Conservation (phyloP, 2,113 vertebrate genomes). For the Halcyon malimbica region DNA sequence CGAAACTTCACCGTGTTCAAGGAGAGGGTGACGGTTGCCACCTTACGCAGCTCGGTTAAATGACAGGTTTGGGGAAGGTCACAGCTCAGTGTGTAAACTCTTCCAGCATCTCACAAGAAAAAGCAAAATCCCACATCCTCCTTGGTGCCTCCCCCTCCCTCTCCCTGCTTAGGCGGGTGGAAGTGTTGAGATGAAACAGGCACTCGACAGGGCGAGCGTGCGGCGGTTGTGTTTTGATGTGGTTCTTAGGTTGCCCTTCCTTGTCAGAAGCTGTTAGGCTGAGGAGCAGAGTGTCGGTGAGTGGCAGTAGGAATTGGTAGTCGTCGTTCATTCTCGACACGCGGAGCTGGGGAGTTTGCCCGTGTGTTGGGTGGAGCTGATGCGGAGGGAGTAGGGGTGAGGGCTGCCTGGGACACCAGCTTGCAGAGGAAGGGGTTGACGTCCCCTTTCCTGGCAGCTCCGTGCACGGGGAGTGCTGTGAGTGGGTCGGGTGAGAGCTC, state of each 20-base stretch:
- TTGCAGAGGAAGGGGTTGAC: background rate
- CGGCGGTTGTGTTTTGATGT: background rate
- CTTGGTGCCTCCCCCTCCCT: background rate
- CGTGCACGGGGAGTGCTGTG: rapidly evolving
- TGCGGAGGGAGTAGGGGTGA: rapidly evolving
- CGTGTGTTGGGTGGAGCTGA: rapidly evolving
- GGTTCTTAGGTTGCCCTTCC: conserved; percentile 35
- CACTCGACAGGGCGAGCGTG: background rate
- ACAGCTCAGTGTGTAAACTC: background rate
- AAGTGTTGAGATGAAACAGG: background rate
- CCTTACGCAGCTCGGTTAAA: conserved; percentile 4
- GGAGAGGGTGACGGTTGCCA: background rate
- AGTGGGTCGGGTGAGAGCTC: background rate
- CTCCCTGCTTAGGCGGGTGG: background rate
- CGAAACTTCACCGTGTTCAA: background rate
- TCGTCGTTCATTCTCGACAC: conserved; percentile 19
- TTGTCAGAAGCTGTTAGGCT: conserved; percentile 56
- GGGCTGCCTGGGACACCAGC: rapidly evolving
- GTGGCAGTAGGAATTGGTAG: background rate
- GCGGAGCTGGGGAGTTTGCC: background rate
- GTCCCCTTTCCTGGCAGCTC: background rate
- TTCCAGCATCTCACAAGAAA: background rate
- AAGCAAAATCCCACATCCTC: background rate
- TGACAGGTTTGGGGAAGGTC: conserved; percentile 28
- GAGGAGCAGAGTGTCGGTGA: conserved; percentile 16